Evolutionary conservation across 2,113 vertebrate species (phyloP), one percentile per base, ranked within the genome.

Genomic region (Psilopogon haemacephalus): DNA sequence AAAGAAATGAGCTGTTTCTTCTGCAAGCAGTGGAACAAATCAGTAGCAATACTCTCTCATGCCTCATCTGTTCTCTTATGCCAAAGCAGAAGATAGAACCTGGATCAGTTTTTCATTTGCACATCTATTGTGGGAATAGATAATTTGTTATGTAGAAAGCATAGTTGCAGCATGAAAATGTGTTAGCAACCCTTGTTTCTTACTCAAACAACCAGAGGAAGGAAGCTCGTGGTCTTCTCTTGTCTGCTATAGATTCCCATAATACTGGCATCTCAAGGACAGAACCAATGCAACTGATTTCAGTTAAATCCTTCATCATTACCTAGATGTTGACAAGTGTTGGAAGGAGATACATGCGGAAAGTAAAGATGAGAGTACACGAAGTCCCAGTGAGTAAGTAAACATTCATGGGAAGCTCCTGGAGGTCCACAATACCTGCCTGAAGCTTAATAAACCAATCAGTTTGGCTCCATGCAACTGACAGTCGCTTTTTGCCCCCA

Each of bases 21-120:
- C 84, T 85, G 82, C 86, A 60, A 94, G 84, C 82, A 56, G 68
- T 94, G 94, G 89, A 95, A 94, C 91, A 96, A 92, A 95, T 96
- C 89, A 93, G 89, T 84, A 73, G 75, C 92, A 89, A 76, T 89
- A 85, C 86, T 95, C 77, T 85, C 93, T 93, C 78, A 83, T 93
- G 87, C 84, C 87, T 94, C 93, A 90, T 96, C 94, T 77, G 56
- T 94, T 93, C 84, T 85, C 78, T 79, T 68, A 37, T 5, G 68
- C 78, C 76, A 87, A 79, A 94, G 75, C 33, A 85, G 63, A 93
- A 84, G 86, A 91, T 92, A 78, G 68, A 71, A 69, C 77, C 80
- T 79, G 89, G 84, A 86, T 92, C 89, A 63, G 19, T 88, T 96
- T 90, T 89, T 90, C 86, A 86, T 88, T 89, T 84, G 70, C 35